Percentiles rank a stretch among this genome's conserved stretches.
phyloP scores from a whole-genome alignment of 1,140 invertebrate genomes.

The Condylostylus longicornis region DNA sequence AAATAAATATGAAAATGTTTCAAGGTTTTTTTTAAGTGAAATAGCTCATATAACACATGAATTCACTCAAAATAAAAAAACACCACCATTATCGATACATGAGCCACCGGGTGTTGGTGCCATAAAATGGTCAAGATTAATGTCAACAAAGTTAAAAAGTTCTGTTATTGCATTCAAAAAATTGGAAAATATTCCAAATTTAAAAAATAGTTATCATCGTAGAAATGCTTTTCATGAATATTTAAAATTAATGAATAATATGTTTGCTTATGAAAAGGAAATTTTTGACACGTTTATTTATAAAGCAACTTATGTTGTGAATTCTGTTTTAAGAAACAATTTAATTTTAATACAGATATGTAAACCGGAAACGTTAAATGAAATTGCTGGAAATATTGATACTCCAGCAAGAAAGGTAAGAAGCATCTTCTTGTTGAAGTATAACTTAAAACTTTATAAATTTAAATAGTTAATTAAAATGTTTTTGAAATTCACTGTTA shows the following conservation, averaged over 20 bases:
- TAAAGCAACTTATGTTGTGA: slow-evolving; percentile 38
- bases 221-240: slow-evolving; percentile 60
- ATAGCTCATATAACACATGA: slow-evolving; percentile 48
- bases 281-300: slow-evolving; percentile 48
- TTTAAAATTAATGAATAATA: slow-evolving; percentile 49
- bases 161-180: slow-evolving; percentile 59
- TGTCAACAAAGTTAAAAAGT: slow-evolving; percentile 61
- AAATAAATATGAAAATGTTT: slow-evolving; percentile 70
- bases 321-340: slow-evolving; percentile 47
- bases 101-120: slow-evolving; percentile 63
- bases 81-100: slow-evolving; percentile 58
- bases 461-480: too few relatives aligned
- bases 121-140: slow-evolving; percentile 64
- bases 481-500: too few relatives aligned
- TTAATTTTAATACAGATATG: slow-evolving; percentile 41
- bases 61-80: slow-evolving; percentile 49
- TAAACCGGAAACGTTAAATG: slow-evolving; percentile 7
- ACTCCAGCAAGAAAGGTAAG: too few relatives aligned
- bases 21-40: slow-evolving; percentile 71
- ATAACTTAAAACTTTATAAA: too few relatives aligned
- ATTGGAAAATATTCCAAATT: slow-evolving; percentile 43
- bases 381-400: not conserved
- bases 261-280: slow-evolving; percentile 60
- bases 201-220: slow-evolving; percentile 58
- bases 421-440: too few relatives aligned